Evolutionary conservation across 1,140 invertebrate species (phyloP).

Genomic region (Whitmania pigra): DNA sequence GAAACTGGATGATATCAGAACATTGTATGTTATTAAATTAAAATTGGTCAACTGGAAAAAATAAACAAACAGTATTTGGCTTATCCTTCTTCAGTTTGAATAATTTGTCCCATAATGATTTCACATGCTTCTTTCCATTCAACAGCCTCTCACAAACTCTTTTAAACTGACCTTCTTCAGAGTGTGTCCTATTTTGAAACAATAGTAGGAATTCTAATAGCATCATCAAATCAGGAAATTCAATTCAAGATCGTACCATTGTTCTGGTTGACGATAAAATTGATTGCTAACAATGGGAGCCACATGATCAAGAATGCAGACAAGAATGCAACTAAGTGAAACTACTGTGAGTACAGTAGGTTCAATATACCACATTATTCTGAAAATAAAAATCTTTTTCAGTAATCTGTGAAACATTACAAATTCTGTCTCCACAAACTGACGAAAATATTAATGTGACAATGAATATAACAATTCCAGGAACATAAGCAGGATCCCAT

Average conservation of each 20-base stretch:
- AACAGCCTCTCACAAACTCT: neutral
- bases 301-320: slow-evolving; percentile 7
- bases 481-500: slow-evolving; percentile 24
- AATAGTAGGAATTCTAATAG: neutral
- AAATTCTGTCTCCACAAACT: neutral
- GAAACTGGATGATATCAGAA: neutral
- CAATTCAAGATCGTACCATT: neutral
- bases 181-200: neutral
- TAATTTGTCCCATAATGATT: slow-evolving; percentile 4
- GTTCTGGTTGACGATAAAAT: slow-evolving; percentile 1
- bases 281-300: slow-evolving; percentile 9
- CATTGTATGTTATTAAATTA: no score
- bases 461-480: slow-evolving; percentile 16
- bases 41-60: neutral
- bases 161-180: neutral
- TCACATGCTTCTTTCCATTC: neutral
- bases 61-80: slow-evolving; percentile 5
- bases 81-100: slow-evolving; percentile 6
- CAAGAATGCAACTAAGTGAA: neutral
- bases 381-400: neutral
- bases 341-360: slow-evolving; percentile 7
- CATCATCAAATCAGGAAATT: neutral
- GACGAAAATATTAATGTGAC: slow-evolving; percentile 19
- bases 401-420: slow-evolving; percentile 5
- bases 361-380: slow-evolving; percentile 7